phyloP scores from a whole-genome alignment of 2,888 invertebrate species.

The Chymomyza caudatula region DNA sequence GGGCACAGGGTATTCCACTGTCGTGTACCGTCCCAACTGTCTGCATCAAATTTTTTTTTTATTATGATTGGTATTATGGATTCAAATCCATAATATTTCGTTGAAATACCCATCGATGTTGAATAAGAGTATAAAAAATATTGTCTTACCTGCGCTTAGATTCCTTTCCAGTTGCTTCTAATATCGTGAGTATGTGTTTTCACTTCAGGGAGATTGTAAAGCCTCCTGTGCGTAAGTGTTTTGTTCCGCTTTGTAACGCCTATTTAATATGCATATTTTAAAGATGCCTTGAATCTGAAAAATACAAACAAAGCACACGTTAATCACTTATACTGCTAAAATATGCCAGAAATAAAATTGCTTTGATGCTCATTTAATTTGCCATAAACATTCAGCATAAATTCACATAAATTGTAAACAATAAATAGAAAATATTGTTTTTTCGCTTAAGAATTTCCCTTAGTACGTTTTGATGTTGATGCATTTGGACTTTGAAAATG shows the following conservation, averaged over 20 bases:
- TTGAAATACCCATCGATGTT: too few relatives aligned
- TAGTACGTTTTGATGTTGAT: constrained; percentile 29
- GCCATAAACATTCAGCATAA: constrained; percentile 11
- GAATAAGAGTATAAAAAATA: not conserved
- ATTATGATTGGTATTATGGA: too few relatives aligned
- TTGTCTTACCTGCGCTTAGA: not conserved
- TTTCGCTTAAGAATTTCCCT: constrained; percentile 22
- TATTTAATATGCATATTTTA: constrained; percentile 32
- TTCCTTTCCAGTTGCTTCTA: not conserved
- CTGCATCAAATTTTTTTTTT: too few relatives aligned
- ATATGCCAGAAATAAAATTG: constrained; percentile 8
- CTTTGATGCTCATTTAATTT: constrained; percentile 37
- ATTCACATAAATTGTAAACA: not conserved
- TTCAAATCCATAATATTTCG: too few relatives aligned
- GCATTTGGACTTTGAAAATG: not conserved
- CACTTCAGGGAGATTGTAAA: not conserved
- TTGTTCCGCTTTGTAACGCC: constrained; percentile 23
- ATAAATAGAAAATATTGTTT: not conserved
- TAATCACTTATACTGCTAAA: constrained; percentile 12
- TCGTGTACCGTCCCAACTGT: too few relatives aligned
- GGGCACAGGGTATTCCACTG: too few relatives aligned
- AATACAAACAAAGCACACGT: constrained; percentile 30
- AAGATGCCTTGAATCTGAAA: constrained; percentile 34
- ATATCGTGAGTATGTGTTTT: not conserved
- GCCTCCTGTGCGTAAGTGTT: not conserved